phyloP scores from a whole-genome alignment of 2,113 vertebrate species.

The Pholis gunnellus region DNA sequence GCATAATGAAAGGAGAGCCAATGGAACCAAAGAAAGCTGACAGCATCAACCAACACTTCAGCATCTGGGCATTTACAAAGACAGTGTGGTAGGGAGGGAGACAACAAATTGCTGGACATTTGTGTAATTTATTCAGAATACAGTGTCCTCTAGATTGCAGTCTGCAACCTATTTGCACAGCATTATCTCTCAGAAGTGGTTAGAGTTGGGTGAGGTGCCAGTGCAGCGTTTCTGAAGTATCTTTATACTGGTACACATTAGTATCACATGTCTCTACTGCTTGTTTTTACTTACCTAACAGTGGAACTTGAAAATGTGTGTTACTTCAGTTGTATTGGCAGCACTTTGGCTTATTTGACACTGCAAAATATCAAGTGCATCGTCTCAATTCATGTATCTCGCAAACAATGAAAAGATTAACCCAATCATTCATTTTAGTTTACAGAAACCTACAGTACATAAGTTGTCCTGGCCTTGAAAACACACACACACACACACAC shows the following conservation, averaged over 20 bases:
- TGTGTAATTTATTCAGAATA: slow-evolving; percentile 84
- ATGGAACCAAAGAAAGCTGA: slow-evolving; percentile 31
- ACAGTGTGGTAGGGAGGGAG: slow-evolving; percentile 57
- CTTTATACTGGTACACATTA: slow-evolving; percentile 60
- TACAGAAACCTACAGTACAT: not conserved
- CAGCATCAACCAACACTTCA: slow-evolving; percentile 53
- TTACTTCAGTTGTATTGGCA: slow-evolving; percentile 11
- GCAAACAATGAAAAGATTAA: not conserved
- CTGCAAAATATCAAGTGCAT: not conserved
- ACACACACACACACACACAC: not conserved
- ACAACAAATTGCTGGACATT: slow-evolving; percentile 83
- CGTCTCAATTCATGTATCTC: not conserved
- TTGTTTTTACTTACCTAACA: slow-evolving; percentile 26
- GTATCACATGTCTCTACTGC: slow-evolving; percentile 55
- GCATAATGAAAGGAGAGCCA: slow-evolving; percentile 14
- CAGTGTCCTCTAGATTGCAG: slow-evolving; percentile 75
- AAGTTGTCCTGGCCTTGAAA: slow-evolving; percentile 4
- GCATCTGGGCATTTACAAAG: slow-evolving; percentile 77
- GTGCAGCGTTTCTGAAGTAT: slow-evolving; percentile 51
- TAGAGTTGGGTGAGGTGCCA: slow-evolving; percentile 60
- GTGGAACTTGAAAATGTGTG: slow-evolving; percentile 12
- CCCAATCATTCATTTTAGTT: not conserved
- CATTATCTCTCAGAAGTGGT: slow-evolving; percentile 80
- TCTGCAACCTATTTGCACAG: slow-evolving; percentile 84
- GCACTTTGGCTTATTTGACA: slow-evolving; percentile 13